Conservation (phyloP, 2,113 vertebrate genomes). For the Psilopsiagon aymara region DNA sequence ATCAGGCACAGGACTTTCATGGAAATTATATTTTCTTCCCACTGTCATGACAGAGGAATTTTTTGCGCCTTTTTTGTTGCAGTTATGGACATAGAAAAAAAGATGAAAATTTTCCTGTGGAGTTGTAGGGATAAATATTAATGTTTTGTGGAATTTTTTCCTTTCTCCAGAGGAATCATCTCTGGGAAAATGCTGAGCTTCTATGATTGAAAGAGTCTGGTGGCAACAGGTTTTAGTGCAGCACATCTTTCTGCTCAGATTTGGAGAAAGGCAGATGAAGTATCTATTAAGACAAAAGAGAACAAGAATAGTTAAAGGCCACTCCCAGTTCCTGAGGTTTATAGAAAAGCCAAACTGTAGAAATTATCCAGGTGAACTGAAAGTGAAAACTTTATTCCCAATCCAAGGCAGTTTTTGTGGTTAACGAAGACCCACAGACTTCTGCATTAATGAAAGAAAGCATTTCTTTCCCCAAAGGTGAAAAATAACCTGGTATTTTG, state of each 20-base stretch:
- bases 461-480: neutral
- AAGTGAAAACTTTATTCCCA: neutral
- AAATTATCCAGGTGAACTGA: neutral
- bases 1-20: neutral
- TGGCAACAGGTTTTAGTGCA: neutral
- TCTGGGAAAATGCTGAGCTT: neutral
- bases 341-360: neutral
- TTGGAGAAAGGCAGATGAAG: neutral
- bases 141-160: neutral
- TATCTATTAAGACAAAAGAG: neutral
- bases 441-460: neutral
- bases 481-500: neutral
- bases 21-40: neutral
- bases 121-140: neutral
- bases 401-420: neutral
- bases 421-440: neutral
- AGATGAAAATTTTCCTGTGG: neutral
- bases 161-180: neutral
- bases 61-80: neutral
- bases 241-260: neutral
- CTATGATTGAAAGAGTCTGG: neutral
- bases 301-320: neutral
- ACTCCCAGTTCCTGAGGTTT: neutral
- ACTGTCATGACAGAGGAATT: rapidly evolving
- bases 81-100: neutral